Evolutionary conservation across 2,888 invertebrate species (phyloP), one percentile per base, ranked within the genome.

Genomic region (Pyrgus malvae): DNA sequence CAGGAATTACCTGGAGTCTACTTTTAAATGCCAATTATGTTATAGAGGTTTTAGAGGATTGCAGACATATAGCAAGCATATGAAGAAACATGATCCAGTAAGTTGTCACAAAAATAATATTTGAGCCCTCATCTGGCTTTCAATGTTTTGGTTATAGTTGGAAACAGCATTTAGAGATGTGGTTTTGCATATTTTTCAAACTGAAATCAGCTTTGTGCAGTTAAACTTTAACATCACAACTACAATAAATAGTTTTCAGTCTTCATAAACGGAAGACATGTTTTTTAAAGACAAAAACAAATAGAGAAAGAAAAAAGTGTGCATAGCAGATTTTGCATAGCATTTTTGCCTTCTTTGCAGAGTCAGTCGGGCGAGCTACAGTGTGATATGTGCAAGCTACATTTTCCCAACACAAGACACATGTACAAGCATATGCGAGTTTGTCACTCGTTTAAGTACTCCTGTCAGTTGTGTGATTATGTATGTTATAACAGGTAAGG

Each of bases 31-130:
- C 58, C 69, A 82, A 42, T 25, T 79, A 33, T 89, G 89, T 58
- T 90, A 63, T 31, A 74, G 76, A 63, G 89, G 88, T 0, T 90
- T 83, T 38, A 66, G 88, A 11, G 77, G 77, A 41, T 54, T 67
- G 14, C 45, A 51, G 1, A 83, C 89, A 0, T 88, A 78, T 55
- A 72, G 67, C 29, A 87, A 85, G 25, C 89, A 90, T 58, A 83
- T 89, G 84, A 78, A 70, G 58, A 90, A 88, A 67, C 89, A 90
- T 70, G 78, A 86, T 59, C 80, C 87, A 56, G 89, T 88, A 56
- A 78, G 80, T 35, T 21, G 6, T 4, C 6, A 6, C 3, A 4
- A 3, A 23, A 23, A 4, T 23, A 4, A 23, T n/a, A n/a, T n/a
- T n/a, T n/a, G n/a, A n/a, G n/a, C n/a, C n/a, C n/a, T n/a, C n/a